Conservation (phyloP, 2,888 invertebrate genomes). For the Sisyra nigra region DNA sequence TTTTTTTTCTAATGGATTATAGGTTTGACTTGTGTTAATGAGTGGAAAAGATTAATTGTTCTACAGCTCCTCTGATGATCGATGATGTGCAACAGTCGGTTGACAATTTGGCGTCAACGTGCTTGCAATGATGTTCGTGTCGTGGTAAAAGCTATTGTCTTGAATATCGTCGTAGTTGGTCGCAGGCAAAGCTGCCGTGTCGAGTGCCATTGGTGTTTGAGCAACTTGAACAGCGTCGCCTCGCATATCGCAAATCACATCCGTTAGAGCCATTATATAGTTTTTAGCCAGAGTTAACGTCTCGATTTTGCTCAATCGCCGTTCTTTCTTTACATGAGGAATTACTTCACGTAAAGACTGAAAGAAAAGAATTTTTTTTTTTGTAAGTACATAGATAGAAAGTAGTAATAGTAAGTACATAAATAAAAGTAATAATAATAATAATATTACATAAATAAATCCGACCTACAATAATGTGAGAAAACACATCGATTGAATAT, state of each 20-base stretch:
- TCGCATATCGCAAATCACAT: constrained; percentile 68
- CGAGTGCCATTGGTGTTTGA: constrained; percentile 9
- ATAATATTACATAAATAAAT: too few species aligned
- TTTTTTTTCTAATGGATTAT: too few species aligned
- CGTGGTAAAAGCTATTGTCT: constrained; percentile 9
- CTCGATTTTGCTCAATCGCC: constrained; percentile 76
- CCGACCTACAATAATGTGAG: too few species aligned
- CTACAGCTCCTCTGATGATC: too few species aligned
- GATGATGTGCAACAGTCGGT: too few species aligned
- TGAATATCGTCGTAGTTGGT: constrained; percentile 9
- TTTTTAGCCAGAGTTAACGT: constrained; percentile 78
- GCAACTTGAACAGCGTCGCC: constrained; percentile 32
- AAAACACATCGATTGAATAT: too few species aligned
- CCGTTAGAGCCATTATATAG: constrained; percentile 78
- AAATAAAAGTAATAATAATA: too few species aligned
- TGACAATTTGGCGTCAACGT: not conserved
- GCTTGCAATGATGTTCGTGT: not conserved
- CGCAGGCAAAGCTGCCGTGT: constrained; percentile 10
- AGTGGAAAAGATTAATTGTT: too few species aligned
- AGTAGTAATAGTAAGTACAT: too few species aligned
- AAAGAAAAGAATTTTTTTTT: constrained; percentile 18
- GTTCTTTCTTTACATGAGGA: constrained; percentile 70
- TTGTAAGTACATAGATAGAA: too few species aligned
- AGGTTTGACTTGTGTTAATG: too few species aligned
- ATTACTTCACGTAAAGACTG: constrained; percentile 71